A percentile compares a stretch with the other conserved stretches of the same genome.
These are phyloP conservation scores for Pseudomyrmex cubaensis DNA, from an alignment of 1,140 invertebrate species.

Conservation along the genomic window DNA sequence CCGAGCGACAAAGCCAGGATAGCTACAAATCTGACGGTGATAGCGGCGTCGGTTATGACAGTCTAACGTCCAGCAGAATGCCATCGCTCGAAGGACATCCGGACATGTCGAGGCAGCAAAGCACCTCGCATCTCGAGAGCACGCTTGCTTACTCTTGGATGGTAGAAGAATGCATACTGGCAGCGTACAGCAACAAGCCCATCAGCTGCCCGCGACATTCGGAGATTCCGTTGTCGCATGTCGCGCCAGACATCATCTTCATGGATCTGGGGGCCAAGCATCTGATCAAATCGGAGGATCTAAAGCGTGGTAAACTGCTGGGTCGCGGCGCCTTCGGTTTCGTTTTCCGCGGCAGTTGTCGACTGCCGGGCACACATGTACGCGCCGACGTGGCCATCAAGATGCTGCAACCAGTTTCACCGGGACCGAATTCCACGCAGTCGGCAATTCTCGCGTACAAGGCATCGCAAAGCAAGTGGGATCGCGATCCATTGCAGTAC, in stretches of 20 bases:
- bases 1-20: constrained; percentile 86
- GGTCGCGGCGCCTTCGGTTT: constrained; percentile 99
- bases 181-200: constrained; percentile 90
- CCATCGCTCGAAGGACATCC: constrained; percentile 93
- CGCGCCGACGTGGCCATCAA: constrained; percentile 95
- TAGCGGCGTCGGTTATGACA: constrained; percentile 92
- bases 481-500: constrained; percentile 94
- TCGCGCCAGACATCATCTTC: constrained; percentile 96
- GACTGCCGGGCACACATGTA: constrained; percentile 86
- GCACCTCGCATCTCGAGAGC: constrained; percentile 66
- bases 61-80: constrained; percentile 89
- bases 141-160: constrained; percentile 90
- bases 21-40: constrained; percentile 91
- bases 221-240: constrained; percentile 89
- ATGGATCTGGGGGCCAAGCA: constrained; percentile 93
- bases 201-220: constrained; percentile 91
- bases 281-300: constrained; percentile 92
- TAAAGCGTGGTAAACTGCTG: constrained; percentile 92
- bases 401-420: constrained; percentile 97
- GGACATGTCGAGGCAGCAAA: constrained; percentile 77
- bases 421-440: constrained; percentile 91
- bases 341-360: constrained; percentile 94
- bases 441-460: constrained; percentile 93
- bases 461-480: constrained; percentile 95
- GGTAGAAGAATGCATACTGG: constrained; percentile 98